Evolutionary conservation across 2,113 vertebrate species (phyloP).

Genomic region (Alethe castanea): DNA sequence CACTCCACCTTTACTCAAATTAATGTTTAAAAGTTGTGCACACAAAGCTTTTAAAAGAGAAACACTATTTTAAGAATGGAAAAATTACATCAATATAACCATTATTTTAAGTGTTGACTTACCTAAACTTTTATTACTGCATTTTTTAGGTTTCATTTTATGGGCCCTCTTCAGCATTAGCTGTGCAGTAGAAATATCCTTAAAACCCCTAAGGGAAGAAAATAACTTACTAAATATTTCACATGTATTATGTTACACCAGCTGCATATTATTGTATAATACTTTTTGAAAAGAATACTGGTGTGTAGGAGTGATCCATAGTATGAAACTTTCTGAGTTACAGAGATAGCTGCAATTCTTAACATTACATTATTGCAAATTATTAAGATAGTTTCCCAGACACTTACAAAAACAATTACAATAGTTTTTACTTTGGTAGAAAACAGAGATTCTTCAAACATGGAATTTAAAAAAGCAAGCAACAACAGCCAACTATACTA

Average conservation of each 20-base stretch:
- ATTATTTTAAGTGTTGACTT: constrained; percentile 46
- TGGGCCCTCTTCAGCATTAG: constrained; percentile 90
- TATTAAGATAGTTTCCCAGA: background rate
- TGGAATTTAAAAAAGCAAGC: background rate
- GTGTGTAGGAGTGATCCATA: background rate
- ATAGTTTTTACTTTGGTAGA: background rate
- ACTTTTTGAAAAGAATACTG: background rate
- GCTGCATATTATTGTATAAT: background rate
- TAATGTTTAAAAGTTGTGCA: background rate
- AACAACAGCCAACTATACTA: background rate
- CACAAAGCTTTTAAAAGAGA: background rate
- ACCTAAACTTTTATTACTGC: constrained; percentile 76
- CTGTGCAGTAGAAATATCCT: constrained; percentile 81
- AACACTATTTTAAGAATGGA: background rate
- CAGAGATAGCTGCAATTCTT: background rate
- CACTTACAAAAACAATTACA: background rate
- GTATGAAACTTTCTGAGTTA: background rate
- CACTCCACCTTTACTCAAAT: background rate
- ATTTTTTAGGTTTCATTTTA: constrained; percentile 87
- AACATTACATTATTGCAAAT: background rate
- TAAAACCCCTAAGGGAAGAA: constrained; percentile 85
- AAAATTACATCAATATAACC: background rate
- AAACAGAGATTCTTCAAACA: background rate
- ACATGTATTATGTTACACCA: background rate
- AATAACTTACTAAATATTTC: constrained; percentile 21